Base-by-base conservation (phyloP, 2,888 invertebrate genomes). In the Lasioglossum zephyrum region DNA sequence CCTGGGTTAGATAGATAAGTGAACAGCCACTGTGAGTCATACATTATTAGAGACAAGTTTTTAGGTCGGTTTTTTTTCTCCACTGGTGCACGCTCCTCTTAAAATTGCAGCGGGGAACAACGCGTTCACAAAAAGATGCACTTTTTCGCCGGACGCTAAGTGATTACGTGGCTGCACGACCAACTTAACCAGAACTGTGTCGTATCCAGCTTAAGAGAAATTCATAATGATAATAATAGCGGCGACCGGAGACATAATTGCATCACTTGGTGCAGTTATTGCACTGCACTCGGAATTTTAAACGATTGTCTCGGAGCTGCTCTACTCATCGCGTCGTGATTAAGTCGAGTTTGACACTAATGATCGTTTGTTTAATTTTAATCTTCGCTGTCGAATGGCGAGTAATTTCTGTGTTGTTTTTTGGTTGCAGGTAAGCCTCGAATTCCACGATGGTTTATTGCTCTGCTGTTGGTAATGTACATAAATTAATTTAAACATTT, bases 1-100 rank as follows among this genome's bases (percentile, higher is more conserved):
- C 77, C 79, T 82, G 70, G 89, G 85, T 91, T 91, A 87, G 85
- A 87, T 78, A 88, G 91, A 91, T 91, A 91, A 91, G 82, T 86
- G 90, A 91, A 87, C 84, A 85, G 73, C 77, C 78, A 79, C 53
- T 53, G 89, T 91, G 91, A 91, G 82, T 91, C 91, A 91, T 63
- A 77, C 82, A 82, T 90, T 90, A 87, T 90, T 90, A 85, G 80
- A 78, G 84, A 22, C 81, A 31, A 79, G 76, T 81, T 90, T 90
- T 91, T 90, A 88, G 84, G 87, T 85, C 88, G 82, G 53, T 39
- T 89, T 83, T 89, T 90, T 81, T 78, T n/a, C n/a, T 77, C 74
- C 53, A 26, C 3, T 18, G 18, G 3, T 36, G 36, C 66, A 66
- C 44, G 72, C 49, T 57, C 9, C 26, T 63, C 26, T 16, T 16